Percentiles rank a stretch among this genome's conserved stretches.
Conservation (phyloP, 2,888 invertebrate species). For the Harpalus rubripes region DNA sequence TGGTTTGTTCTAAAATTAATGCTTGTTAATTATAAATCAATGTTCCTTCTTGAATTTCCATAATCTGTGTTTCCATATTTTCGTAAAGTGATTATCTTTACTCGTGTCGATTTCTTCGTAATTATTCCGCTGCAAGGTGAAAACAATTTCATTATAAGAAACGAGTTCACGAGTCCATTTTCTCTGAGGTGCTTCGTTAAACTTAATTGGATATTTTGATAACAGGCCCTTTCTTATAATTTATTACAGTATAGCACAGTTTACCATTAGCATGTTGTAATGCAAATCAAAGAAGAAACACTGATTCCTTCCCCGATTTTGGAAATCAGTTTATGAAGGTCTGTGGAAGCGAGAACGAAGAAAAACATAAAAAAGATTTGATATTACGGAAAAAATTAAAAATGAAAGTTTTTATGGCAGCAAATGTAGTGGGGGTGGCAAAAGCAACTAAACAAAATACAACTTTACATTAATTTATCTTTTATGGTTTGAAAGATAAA, state of each 20-base stretch:
- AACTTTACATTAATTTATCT: too few species aligned
- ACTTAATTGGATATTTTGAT: conserved; percentile 65
- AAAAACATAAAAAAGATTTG: too few species aligned
- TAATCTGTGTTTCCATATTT: conserved; percentile 40
- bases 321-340: too few species aligned
- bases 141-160: conserved; percentile 62
- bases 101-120: conserved; percentile 62
- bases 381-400: too few species aligned
- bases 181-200: conserved; percentile 58
- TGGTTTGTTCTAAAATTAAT: neutral
- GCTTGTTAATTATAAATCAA: neutral
- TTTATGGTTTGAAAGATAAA: too few species aligned
- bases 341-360: too few species aligned
- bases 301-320: neutral
- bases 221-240: conserved; percentile 57
- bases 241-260: conserved; percentile 48
- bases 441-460: too few species aligned
- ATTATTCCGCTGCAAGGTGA: conserved; percentile 52
- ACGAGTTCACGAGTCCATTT: conserved; percentile 47
- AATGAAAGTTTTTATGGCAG: too few species aligned
- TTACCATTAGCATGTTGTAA: conserved; percentile 45
- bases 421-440: too few species aligned
- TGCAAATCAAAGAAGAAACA: conserved; percentile 32
- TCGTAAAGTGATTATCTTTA: conserved; percentile 50
- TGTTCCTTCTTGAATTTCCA: neutral